phyloP scores from a whole-genome alignment of 2,888 invertebrate species.

The Parnassius orleans region DNA sequence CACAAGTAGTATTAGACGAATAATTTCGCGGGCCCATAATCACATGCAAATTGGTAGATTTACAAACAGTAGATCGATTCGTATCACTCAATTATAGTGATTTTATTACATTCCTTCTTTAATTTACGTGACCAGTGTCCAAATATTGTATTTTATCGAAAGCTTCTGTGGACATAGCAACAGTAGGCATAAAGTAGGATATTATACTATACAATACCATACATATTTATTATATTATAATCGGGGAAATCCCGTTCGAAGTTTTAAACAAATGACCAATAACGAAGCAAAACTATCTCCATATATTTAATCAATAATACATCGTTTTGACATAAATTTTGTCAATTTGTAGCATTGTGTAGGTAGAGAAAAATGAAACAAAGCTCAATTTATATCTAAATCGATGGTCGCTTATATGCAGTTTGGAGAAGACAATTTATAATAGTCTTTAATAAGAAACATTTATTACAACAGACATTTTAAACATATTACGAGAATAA shows the following conservation, averaged over 20 bases:
- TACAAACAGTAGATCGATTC: constrained; percentile 60
- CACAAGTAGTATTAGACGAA: constrained; percentile 48
- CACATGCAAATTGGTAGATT: constrained; percentile 68
- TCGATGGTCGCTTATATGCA: constrained; percentile 17
- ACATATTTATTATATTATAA: constrained; percentile 24
- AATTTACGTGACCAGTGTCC: constrained; percentile 41
- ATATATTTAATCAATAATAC: constrained; percentile 27
- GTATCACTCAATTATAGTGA: constrained; percentile 57
- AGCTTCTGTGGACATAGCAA: constrained; percentile 47
- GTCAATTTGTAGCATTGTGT: constrained; percentile 23
- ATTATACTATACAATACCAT: constrained; percentile 24
- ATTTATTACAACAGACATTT: no score
- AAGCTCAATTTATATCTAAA: constrained; percentile 26
- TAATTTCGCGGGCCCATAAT: constrained; percentile 50
- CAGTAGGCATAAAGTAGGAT: constrained; percentile 28
- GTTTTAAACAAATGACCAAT: constrained; percentile 46
- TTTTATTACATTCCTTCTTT: constrained; percentile 56
- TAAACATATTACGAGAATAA: no score
- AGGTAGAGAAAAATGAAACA: constrained; percentile 24
- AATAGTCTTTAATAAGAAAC: background rate
- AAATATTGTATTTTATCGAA: constrained; percentile 37
- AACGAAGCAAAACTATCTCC: constrained; percentile 24
- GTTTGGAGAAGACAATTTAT: background rate
- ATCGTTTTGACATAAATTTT: constrained; percentile 23
- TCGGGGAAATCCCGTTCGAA: constrained; percentile 27